Evolutionary conservation across 2,113 vertebrate species (phyloP), one percentile per base, ranked within the genome.

Genomic region (Picathartes gymnocephalus): DNA sequence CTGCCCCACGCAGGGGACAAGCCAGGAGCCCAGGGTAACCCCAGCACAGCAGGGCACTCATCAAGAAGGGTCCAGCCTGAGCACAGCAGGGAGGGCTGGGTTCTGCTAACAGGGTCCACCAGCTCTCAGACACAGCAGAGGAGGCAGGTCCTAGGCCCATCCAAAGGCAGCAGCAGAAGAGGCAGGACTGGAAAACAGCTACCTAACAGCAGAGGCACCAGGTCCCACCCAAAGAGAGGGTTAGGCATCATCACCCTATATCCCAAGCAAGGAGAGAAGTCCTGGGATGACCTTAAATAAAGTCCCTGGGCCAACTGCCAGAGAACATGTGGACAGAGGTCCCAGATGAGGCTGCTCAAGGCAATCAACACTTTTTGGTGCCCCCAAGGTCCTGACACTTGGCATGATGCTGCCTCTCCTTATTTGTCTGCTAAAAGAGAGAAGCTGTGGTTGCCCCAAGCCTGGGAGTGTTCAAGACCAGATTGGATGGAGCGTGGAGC

Each of bases 251-350:
- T 1, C 7, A 2, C 11, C 35, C 33, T 7, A 28, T 5, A 61
- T 6, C 19, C 51, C 3, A n/a, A 28, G 0, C 3, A 27, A 51
- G 0, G 0, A 3, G 0, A 15, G 1, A 30, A 40, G 5, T 28
- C 13, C 25, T 23, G 35, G 15, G 22, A 47, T 81, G 56, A 40
- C 24, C 51, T 48, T 51, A 84, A 80, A 58, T 61, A 27, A 1
- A 77, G n/a, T 5, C 2, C 15, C 50, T 58, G 48, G 30, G 35
- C 39, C 73, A 86, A 10, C 11, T 47, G 25, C 53, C 35, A n/a
- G 51, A 30, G 37, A 51, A 37, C 37, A 31, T 0, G 1, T 28
- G 39, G 4, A 0, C 66, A 24, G 9, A 44, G 50, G 17, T 42
- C 31, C 42, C 42, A 64, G 42, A 42, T 37, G 27, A 72, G 51